Evolutionary conservation across 2,113 vertebrate species (phyloP).

Genomic region (Podocnemis expansa): DNA sequence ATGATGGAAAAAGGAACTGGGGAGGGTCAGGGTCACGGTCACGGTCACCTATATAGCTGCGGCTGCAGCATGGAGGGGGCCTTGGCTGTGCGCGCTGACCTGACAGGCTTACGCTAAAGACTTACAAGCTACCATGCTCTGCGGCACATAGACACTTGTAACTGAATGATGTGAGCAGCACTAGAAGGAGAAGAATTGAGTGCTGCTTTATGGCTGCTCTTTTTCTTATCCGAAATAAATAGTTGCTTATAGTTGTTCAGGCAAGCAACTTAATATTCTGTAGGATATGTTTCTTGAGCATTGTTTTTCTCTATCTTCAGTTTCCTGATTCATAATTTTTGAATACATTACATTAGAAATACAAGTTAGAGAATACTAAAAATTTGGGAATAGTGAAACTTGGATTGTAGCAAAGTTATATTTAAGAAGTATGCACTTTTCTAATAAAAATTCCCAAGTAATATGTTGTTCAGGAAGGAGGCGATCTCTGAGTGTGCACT

Average conservation of each 20-base stretch:
- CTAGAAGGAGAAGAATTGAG: too few relatives aligned
- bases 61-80: too few relatives aligned
- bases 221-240: neutral
- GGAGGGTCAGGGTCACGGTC: too few relatives aligned
- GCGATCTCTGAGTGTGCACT: neutral
- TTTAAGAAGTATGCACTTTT: neutral
- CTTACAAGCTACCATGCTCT: too few relatives aligned
- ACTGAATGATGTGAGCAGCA: too few relatives aligned
- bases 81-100: too few relatives aligned
- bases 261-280: accelerated
- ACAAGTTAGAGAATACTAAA: accelerated
- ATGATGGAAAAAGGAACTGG: too few relatives aligned
- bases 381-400: accelerated
- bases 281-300: neutral
- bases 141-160: too few relatives aligned
- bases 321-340: neutral
- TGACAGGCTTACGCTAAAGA: too few relatives aligned
- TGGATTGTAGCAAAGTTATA: accelerated
- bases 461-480: neutral
- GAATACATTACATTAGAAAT: neutral
- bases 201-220: accelerated
- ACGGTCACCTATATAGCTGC: too few relatives aligned
- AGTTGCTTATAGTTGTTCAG: neutral
- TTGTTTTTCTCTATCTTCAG: neutral
- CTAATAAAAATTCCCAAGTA: neutral